Evolutionary conservation across 2,888 invertebrate genomes (phyloP).

Genomic region (Geophilus truncorum): DNA sequence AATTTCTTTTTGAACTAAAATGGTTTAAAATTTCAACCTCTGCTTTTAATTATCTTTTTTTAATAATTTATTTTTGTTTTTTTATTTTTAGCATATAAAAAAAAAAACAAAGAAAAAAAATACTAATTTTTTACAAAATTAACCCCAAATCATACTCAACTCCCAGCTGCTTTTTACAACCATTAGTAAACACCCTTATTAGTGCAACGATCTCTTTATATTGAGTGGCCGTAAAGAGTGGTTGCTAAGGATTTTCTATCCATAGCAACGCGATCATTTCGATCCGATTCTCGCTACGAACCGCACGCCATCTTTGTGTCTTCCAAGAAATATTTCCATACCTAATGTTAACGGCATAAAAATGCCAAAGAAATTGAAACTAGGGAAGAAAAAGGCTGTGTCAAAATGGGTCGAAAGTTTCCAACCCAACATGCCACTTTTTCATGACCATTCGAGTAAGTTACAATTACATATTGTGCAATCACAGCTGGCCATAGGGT

Average conservation of each 20-base stretch:
- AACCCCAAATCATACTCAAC: no score
- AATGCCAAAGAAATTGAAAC: background rate
- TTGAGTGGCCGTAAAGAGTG: background rate
- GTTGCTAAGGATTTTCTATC: background rate
- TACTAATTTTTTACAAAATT: no score
- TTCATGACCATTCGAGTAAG: constrained; percentile 14
- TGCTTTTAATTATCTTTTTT: no score
- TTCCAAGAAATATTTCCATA: background rate
- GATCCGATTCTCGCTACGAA: background rate
- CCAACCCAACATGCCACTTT: background rate
- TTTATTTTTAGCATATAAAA: no score
- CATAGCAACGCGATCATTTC: constrained; percentile 14
- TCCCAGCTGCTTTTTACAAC: no score
- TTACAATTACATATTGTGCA: background rate
- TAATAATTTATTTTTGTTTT: no score
- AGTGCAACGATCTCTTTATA: background rate
- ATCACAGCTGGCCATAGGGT: background rate
- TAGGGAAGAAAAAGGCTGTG: background rate
- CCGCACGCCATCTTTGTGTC: constrained; percentile 1
- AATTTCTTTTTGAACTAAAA: no score
- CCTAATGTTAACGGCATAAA: background rate
- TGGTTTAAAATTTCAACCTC: no score
- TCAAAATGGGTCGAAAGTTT: background rate
- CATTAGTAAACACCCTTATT: background rate
- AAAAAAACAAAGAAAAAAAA: no score